phyloP scores from a whole-genome alignment of 2,888 invertebrate genomes.

The Meandrusa payeni region DNA sequence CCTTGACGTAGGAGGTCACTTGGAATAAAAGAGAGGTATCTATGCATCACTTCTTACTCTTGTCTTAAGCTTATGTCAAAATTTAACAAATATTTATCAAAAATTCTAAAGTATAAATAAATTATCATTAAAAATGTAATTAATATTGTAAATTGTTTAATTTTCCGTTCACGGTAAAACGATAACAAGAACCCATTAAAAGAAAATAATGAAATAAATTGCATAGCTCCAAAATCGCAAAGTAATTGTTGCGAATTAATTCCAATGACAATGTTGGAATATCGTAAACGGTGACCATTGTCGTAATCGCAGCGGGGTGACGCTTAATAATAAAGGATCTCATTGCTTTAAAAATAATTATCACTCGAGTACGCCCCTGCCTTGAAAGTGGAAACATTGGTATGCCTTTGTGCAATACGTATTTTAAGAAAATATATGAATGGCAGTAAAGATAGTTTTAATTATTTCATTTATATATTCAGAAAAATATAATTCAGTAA shows the following conservation, averaged over 20 bases:
- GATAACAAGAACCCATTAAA: not conserved
- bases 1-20: no score
- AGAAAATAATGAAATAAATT: slow-evolving; percentile 18
- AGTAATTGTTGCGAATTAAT: slow-evolving; percentile 27
- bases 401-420: slow-evolving; percentile 12
- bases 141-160: not conserved
- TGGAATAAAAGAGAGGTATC: no score
- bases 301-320: slow-evolving; percentile 26
- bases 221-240: slow-evolving; percentile 12
- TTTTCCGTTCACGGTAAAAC: not conserved
- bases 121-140: not conserved
- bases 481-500: no score
- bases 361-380: not conserved
- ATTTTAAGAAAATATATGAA: not conserved
- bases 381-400: not conserved
- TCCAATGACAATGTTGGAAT: slow-evolving; percentile 22
- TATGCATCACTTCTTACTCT: no score
- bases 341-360: slow-evolving; percentile 15
- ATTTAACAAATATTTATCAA: no score
- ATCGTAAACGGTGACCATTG: slow-evolving; percentile 26
- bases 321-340: slow-evolving; percentile 21
- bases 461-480: no score
- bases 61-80: no score
- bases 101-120: no score
- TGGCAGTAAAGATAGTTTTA: no score